Conservation (phyloP, 2,888 invertebrate species). For the Xestia rhomboidea region DNA sequence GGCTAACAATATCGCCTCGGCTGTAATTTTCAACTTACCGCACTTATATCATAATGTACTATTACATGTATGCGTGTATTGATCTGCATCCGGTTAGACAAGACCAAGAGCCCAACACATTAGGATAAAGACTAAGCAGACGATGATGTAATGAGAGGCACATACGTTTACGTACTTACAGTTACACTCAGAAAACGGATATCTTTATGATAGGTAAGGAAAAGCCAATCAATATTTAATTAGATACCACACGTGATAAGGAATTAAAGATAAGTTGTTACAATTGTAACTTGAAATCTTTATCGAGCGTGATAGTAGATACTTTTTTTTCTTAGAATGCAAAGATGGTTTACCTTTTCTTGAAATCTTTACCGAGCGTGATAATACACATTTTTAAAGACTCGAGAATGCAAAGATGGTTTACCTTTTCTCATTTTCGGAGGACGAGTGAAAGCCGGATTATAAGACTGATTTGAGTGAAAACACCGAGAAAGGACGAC, state of each 20-base stretch:
- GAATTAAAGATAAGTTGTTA: neutral
- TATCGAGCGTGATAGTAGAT: neutral
- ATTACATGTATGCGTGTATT: neutral
- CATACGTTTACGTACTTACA: neutral
- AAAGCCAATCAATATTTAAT: neutral
- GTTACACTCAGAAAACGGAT: neutral
- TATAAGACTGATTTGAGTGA: neutral
- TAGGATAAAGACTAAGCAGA: neutral
- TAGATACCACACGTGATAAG: neutral
- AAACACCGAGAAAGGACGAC: neutral
- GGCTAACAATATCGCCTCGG: too few relatives aligned
- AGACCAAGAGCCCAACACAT: neutral
- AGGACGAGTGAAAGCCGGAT: neutral
- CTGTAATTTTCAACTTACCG: too few relatives aligned
- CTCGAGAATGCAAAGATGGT: neutral
- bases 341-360: neutral
- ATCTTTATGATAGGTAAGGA: neutral
- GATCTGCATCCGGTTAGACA: neutral
- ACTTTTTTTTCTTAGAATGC: neutral
- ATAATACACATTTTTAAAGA: too few relatives aligned
- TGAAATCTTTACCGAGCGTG: too few relatives aligned
- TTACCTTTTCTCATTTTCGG: neutral
- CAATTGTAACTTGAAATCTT: neutral
- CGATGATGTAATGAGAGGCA: neutral
- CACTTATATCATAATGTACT: too few relatives aligned